These are phyloP conservation scores for Gallinago media DNA, from an alignment of 2,113 vertebrate species.

Conservation along the genomic window DNA sequence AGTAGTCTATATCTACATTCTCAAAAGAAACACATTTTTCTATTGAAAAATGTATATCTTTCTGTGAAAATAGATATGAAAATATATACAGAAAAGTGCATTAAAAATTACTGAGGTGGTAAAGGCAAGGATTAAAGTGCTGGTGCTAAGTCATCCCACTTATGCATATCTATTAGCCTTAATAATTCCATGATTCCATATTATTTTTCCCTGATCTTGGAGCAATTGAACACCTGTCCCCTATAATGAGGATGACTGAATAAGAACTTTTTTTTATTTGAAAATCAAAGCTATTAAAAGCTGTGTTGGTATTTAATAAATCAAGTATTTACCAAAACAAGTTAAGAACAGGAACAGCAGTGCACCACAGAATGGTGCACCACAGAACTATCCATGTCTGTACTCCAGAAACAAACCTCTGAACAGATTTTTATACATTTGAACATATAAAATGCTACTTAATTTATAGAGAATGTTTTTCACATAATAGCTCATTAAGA, in stretches of 20 bases:
- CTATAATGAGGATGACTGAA: neutral
- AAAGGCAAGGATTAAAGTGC: neutral
- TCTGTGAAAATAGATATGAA: neutral
- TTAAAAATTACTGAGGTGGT: neutral
- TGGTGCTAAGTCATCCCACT: neutral
- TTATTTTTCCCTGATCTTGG: neutral
- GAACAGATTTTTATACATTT: neutral
- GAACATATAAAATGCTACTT: neutral
- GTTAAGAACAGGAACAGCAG: neutral
- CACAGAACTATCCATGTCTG: neutral
- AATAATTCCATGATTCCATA: neutral
- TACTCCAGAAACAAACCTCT: neutral
- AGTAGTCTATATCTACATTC: neutral
- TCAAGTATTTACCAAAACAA: neutral
- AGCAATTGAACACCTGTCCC: neutral
- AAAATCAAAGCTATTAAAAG: neutral
- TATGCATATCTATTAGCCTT: neutral
- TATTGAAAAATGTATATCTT: neutral
- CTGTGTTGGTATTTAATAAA: neutral
- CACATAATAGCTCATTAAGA: conserved; percentile 12
- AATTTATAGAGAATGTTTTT: neutral
- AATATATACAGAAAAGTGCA: neutral
- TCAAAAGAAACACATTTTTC: neutral
- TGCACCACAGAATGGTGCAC: neutral
- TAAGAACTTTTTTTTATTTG: neutral